Percentiles rank a stretch among this genome's conserved stretches.
Evolutionary conservation across 2,888 invertebrate genomes (phyloP).

Genomic region (Drosophila macrospina): DNA sequence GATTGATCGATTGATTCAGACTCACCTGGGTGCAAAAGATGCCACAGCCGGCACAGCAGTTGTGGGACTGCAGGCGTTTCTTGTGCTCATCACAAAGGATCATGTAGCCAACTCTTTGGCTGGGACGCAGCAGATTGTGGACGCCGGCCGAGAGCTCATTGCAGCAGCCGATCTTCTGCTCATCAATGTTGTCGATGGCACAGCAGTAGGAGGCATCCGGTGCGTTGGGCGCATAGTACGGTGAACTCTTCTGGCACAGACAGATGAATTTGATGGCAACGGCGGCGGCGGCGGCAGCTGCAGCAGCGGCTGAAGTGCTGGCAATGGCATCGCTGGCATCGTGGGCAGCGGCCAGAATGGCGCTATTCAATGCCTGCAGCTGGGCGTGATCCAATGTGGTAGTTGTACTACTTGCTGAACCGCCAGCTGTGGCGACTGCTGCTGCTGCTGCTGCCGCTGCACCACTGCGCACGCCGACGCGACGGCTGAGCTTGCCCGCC

Average conservation of each 20-base stretch:
- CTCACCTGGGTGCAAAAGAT: constrained; percentile 94
- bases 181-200: constrained; percentile 91
- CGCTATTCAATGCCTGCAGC: constrained; percentile 54
- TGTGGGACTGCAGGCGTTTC: constrained; percentile 91
- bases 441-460: constrained; percentile 9
- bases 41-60: constrained; percentile 96
- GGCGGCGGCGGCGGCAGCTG: constrained; percentile 19
- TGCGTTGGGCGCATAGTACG: constrained; percentile 86
- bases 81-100: constrained; percentile 92
- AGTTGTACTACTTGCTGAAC: neutral
- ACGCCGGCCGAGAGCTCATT: constrained; percentile 88
- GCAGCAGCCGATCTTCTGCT: constrained; percentile 92
- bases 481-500: constrained; percentile 34
- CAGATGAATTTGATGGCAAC: constrained; percentile 82
- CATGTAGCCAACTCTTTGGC: constrained; percentile 91
- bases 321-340: constrained; percentile 37
- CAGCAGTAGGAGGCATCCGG: constrained; percentile 87
- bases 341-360: constrained; percentile 48
- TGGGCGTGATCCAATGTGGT: constrained; percentile 52
- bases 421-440: constrained; percentile 3
- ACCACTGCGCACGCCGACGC: constrained; percentile 27
- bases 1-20: neutral
- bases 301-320: constrained; percentile 41
- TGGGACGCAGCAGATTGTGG: constrained; percentile 89
- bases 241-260: constrained; percentile 86